Evolutionary conservation across 2,888 invertebrate genomes (phyloP).

Genomic region (Synergus itoensis): DNA sequence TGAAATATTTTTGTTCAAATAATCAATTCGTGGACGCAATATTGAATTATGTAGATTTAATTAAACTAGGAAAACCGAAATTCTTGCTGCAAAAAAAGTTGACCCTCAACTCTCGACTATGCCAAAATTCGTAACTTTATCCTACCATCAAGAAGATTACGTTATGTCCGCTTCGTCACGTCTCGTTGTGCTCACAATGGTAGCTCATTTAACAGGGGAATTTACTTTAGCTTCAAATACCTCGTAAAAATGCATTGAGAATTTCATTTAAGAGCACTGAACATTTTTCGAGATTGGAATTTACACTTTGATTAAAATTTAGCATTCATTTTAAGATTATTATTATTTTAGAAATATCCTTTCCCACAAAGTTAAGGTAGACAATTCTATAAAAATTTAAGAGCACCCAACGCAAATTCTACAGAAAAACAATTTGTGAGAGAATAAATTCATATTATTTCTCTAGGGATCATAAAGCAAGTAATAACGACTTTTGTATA

Average conservation of each 20-base stretch:
- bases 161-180: conserved; percentile 15
- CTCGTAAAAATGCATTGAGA: not conserved
- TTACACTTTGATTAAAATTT: not conserved
- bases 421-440: not conserved
- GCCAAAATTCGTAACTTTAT: conserved; percentile 9
- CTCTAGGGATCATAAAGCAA: not conserved
- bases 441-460: not conserved
- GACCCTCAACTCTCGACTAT: not conserved
- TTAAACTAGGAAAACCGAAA: not conserved
- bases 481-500: not conserved
- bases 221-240: conserved; percentile 2
- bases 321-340: not conserved
- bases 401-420: too few relatives aligned
- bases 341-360: too few relatives aligned
- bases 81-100: conserved; percentile 8
- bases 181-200: not conserved
- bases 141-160: conserved; percentile 8
- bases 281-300: not conserved
- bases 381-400: too few relatives aligned
- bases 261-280: not conserved
- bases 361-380: too few relatives aligned
- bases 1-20: not conserved
- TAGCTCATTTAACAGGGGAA: not conserved
- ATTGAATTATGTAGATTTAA: not conserved
- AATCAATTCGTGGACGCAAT: not conserved